Evolutionary conservation across 2,888 invertebrate genomes (phyloP), one percentile per base, ranked within the genome.

Genomic region (Sphaerophoria rueppellii): DNA sequence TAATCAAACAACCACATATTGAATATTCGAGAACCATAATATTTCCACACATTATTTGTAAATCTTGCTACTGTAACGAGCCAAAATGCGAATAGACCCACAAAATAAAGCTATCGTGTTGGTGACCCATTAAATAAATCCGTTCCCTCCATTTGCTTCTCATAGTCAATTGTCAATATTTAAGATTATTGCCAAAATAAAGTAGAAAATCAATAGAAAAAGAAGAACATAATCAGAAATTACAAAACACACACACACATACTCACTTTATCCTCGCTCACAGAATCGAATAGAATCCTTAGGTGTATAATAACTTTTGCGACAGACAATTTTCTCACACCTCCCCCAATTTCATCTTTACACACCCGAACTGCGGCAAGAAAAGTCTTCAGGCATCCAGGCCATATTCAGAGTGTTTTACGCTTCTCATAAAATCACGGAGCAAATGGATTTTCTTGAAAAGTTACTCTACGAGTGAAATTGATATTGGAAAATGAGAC

Each of bases 171-270:
- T 73, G 74, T 70, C 74, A 74, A 79, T 50, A 65, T 74, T 70
- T 74, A 74, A 74, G 78, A 82, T 82, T 57, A 78, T 82, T 82
- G 70, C 69, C 52, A 58, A 57, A 57, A 78, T 72, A 58, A 78
- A 82, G 74, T 70, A 70, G 78, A 69, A 82, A 82, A 74, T 74
- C 82, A 46, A 82, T 75, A 32, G 11, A 37, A 67, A 11, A 50
- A 50, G 57, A 55, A 6, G 12, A 37, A n/a, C 24, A 55, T 4
- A 48, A 67, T 16, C 9, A 32, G 60, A 72, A 72, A 67, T 57
- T 63, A 63, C 71, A 57, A 35, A 35, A 54, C 74, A 7, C 40
- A 43, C 24, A 40, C 11, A 43, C 9, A 12, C 43, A 43, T 74
- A 79, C 79, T 79, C 71, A 71, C 72, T 79, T 43, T 43, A 9